These are phyloP conservation scores for Lissonota sp. DNA, from an alignment of 2,888 invertebrate genomes.

Conservation along the genomic window DNA sequence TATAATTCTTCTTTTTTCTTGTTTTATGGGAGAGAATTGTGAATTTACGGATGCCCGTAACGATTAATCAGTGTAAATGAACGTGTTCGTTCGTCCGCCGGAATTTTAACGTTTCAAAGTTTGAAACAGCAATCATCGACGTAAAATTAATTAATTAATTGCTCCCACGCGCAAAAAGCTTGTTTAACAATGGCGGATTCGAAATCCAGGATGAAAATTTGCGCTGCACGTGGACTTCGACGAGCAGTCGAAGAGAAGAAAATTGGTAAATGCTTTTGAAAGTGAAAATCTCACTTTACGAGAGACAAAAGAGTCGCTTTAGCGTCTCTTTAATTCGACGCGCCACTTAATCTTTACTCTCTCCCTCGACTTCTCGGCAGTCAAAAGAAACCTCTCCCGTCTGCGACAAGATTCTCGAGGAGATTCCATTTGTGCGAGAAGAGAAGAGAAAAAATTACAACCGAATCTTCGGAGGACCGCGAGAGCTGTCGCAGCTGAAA, in stretches of 20 bases:
- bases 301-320: constrained; percentile 8
- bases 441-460: constrained; percentile 53
- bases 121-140: too few relatives aligned
- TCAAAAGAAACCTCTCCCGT: constrained; percentile 33
- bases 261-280: constrained; percentile 13
- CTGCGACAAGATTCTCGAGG: constrained; percentile 2
- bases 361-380: constrained; percentile 12
- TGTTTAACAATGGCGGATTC: too few relatives aligned
- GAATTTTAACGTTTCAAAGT: too few relatives aligned
- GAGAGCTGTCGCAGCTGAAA: background rate
- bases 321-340: constrained; percentile 46
- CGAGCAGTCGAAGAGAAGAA: background rate
- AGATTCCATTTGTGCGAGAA: constrained; percentile 64
- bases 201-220: too few relatives aligned
- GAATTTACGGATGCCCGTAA: too few relatives aligned
- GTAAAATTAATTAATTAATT: too few relatives aligned
- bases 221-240: too few relatives aligned
- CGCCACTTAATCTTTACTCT: constrained; percentile 51
- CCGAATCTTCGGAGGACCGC: constrained; percentile 42
- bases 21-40: too few relatives aligned
- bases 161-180: too few relatives aligned
- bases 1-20: too few relatives aligned
- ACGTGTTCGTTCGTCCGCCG: too few relatives aligned
- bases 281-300: background rate
- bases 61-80: too few relatives aligned